A percentile compares a stretch with the other conserved stretches of the same genome.
Conservation (phyloP, 2,113 vertebrate genomes). For the Epinephelus cyanopodus region DNA sequence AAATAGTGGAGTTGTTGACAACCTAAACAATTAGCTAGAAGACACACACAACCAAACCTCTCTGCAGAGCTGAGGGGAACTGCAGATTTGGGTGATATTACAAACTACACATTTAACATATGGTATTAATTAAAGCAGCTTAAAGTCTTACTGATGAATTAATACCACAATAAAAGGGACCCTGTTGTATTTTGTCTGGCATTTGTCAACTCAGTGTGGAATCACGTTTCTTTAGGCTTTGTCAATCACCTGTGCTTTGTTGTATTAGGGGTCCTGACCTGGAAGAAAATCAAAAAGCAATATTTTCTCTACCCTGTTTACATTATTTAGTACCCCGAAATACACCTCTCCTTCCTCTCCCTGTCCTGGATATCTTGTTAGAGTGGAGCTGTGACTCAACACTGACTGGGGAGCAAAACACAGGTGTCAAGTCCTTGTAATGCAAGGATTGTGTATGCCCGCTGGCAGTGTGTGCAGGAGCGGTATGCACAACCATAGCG, state of each 20-base stretch:
- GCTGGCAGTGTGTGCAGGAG: constrained; percentile 40
- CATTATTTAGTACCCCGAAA: constrained; percentile 68
- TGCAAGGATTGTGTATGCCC: constrained; percentile 51
- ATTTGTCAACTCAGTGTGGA: constrained; percentile 23
- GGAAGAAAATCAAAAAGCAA: constrained; percentile 43
- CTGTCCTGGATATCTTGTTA: constrained; percentile 54
- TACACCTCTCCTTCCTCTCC: constrained; percentile 25
- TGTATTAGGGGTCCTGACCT: constrained; percentile 2
- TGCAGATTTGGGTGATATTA: not conserved
- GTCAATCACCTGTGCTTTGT: not conserved
- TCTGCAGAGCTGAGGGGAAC: no score
- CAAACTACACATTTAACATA: no score
- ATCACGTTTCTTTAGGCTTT: constrained; percentile 14
- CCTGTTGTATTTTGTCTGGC: not conserved
- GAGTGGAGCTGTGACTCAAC: constrained; percentile 60
- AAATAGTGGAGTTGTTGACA: not conserved
- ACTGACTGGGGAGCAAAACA: constrained; percentile 46
- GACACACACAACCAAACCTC: not conserved
- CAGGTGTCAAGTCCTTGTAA: constrained; percentile 66
- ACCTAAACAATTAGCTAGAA: not conserved
- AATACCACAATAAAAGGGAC: not conserved
- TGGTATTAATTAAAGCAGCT: not conserved
- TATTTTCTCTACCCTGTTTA: constrained; percentile 34
- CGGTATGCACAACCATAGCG: constrained; percentile 5
- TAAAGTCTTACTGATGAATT: not conserved